Evolutionary conservation across 1,140 invertebrate genomes (phyloP).

Genomic region (Medauroidea extradentata): DNA sequence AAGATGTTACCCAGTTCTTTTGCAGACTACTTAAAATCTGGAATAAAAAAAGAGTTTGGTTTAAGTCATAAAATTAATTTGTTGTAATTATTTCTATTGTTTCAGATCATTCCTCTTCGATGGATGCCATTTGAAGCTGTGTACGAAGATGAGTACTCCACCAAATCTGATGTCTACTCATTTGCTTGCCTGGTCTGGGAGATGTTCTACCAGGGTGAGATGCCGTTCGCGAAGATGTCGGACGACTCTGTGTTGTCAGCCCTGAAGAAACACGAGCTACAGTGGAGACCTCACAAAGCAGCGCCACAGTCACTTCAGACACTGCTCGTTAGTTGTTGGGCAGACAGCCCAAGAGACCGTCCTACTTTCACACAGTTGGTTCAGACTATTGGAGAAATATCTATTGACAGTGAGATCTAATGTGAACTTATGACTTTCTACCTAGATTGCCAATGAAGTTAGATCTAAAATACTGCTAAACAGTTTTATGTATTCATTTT

Average conservation of each 20-base stretch:
- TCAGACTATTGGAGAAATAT: slow-evolving; percentile 36
- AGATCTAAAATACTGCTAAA: no score
- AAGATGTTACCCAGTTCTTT: no score
- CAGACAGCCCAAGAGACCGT: slow-evolving; percentile 57
- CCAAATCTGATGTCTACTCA: slow-evolving; percentile 91
- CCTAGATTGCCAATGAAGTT: no score
- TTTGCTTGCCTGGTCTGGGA: slow-evolving; percentile 90
- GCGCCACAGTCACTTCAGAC: slow-evolving; percentile 59
- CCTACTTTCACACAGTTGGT: slow-evolving; percentile 55
- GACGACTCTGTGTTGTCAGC: slow-evolving; percentile 71
- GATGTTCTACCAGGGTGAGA: slow-evolving; percentile 78
- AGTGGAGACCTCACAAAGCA: slow-evolving; percentile 59
- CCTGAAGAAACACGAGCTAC: slow-evolving; percentile 59
- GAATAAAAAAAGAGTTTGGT: background rate
- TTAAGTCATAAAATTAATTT: background rate
- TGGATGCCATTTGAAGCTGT: slow-evolving; percentile 88
- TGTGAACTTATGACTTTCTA: no score
- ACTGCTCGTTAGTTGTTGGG: slow-evolving; percentile 61
- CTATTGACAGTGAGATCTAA: slow-evolving; percentile 8
- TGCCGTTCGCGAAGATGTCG: slow-evolving; percentile 77
- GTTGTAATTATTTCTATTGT: background rate
- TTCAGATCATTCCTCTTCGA: slow-evolving; percentile 65
- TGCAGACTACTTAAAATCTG: no score
- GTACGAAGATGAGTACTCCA: slow-evolving; percentile 86
- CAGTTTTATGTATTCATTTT: no score